Percentiles rank a stretch among this genome's conserved stretches.
Evolutionary conservation across 2,888 invertebrate species (phyloP).

Genomic region (Heliconius sara): DNA sequence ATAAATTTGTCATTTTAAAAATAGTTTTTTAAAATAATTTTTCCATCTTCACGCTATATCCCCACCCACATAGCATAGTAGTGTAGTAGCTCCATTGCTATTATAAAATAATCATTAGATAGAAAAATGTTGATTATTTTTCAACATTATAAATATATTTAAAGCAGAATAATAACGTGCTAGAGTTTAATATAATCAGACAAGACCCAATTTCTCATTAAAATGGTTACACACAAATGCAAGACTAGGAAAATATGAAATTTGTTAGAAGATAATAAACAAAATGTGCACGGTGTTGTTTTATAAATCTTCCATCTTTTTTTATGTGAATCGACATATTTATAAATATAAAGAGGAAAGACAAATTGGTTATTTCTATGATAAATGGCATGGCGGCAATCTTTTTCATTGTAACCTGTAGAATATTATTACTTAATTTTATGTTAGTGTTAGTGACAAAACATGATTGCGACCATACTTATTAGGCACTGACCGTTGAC

Average conservation of each 20-base stretch:
- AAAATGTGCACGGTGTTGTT: neutral
- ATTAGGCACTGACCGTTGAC: conserved; percentile 89
- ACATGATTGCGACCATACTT: conserved; percentile 82
- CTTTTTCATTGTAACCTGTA: conserved; percentile 2
- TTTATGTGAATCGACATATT: conserved; percentile 1
- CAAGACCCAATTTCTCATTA: neutral
- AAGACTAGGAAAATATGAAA: conserved; percentile 5
- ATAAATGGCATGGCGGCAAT: neutral
- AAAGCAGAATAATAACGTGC: neutral
- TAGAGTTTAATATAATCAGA: neutral
- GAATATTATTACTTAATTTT: conserved; percentile 36
- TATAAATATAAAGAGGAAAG: conserved; percentile 5
- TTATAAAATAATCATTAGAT: too few species aligned
- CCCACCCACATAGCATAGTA: too few species aligned
- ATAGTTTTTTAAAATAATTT: neutral
- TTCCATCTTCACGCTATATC: too few species aligned
- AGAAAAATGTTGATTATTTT: neutral
- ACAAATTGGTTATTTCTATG: neutral
- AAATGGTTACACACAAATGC: neutral
- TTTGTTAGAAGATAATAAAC: neutral
- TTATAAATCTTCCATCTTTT: neutral
- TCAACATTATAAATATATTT: neutral
- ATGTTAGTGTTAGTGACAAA: conserved; percentile 80
- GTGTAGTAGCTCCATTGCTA: too few species aligned
- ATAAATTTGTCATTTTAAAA: neutral